These are phyloP conservation scores for Acanthoscelides obtectus DNA, from an alignment of 2,888 invertebrate genomes.

Conservation along the genomic window DNA sequence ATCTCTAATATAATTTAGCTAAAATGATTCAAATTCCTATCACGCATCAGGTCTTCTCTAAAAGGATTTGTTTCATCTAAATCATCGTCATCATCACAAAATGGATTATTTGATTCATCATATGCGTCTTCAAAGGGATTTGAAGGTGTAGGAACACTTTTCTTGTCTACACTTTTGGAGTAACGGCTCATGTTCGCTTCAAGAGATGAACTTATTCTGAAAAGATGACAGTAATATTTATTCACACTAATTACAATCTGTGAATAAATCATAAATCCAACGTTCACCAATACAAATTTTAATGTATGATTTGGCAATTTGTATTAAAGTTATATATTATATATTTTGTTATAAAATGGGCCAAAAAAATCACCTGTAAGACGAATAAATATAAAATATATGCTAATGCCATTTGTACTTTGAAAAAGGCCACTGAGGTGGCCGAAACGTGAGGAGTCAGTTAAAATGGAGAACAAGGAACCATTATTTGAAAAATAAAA, in stretches of 20 bases:
- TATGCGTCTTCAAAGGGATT: constrained; percentile 51
- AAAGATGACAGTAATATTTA: constrained; percentile 8
- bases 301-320: no score
- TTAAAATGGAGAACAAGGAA: no score
- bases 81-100: constrained; percentile 48
- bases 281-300: no score
- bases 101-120: constrained; percentile 63
- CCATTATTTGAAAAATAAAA: no score
- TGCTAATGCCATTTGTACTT: no score
- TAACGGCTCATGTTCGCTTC: constrained; percentile 54
- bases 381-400: not conserved
- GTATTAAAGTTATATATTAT: no score
- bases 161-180: constrained; percentile 29
- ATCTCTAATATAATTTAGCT: not conserved
- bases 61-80: constrained; percentile 56
- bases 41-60: constrained; percentile 61
- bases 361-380: constrained; percentile 14
- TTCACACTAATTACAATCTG: no score
- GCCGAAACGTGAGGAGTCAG: no score
- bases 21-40: constrained; percentile 74
- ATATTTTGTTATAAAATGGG: no score
- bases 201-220: constrained; percentile 56
- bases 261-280: constrained; percentile 1
- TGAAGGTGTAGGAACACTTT: constrained; percentile 26
- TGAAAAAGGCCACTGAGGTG: no score